Base-by-base conservation (phyloP, 2,113 vertebrate genomes). In the Bufo gargarizans region DNA sequence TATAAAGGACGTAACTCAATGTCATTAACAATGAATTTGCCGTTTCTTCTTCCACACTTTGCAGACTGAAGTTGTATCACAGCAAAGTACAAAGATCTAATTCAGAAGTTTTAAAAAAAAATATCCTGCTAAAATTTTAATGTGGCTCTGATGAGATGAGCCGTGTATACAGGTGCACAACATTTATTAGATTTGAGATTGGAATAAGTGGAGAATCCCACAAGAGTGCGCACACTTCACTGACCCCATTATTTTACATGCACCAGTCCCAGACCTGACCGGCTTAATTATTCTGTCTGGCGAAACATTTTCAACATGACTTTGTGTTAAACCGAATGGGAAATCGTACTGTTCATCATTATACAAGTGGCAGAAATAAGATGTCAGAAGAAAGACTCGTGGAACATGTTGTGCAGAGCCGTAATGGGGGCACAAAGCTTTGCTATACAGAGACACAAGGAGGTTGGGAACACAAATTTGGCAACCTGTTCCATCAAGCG, bases 221-320 rank as follows among this genome's bases (percentile, higher is more conserved):
- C 93, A 91, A 93, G 94, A 93, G 91, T 83, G 61, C 91, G 88
- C 93, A 92, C 91, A 92, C 92, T 94, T 93, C 93, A 94, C 13
- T 92, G 92, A 94, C 93, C 93, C 92, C 92, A 90, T 94, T 95
- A 93, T 93, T 94, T 94, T 93, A 90, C 92, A 92, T 92, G 88
- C 89, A 90, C 1, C 90, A 90, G 85, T 95, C 93, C 93, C 92
- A 92, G 90, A 93, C 92, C 93, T 91, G 93, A 95, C 94, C 94
- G 92, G 87, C 91, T 95, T 94, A 94, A 95, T 95, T 95, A 95
- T 95, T 95, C 92, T 92, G 92, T 94, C 90, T 93, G 93, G 91
- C 53, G 88, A 93, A 95, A 95, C 91, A 94, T 92, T 94, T 91
- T 93, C 91, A 93, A 93, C 92, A 88, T 71, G 91, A 93, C 93